Evolutionary conservation across 1,140 invertebrate species (phyloP), one percentile per base, ranked within the genome.

Genomic region (Drosophila sp.): DNA sequence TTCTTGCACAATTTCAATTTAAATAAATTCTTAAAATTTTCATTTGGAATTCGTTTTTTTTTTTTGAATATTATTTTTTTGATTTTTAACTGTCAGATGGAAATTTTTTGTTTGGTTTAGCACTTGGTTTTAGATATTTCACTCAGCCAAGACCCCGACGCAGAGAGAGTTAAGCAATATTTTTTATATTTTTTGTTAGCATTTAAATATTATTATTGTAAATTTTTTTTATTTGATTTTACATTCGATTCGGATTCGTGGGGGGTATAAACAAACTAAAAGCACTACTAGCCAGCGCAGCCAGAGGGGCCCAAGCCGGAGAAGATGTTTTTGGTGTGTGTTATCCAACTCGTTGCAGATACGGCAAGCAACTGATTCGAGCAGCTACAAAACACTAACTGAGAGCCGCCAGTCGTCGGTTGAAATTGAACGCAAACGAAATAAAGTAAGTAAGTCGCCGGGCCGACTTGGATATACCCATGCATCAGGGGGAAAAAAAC

Each of bases 321-420:
- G 3, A 50, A 50, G 44, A 27, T 10, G 40, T 11, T 41, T 11
- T 38, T 38, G 35, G 7, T 50, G 44, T 50, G 44, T 50, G 66
- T 66, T 79, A 83, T 83, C 83, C 84, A 83, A 79, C 79, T 76
- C 82, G 79, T 70, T 81, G 78, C 79, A 87, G 66, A 79, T 76
- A 76, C 76, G 70, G 77, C 72, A 78, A 78, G 68, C 79, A 85
- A 85, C 83, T 85, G 81, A 86, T 66, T 87, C 61, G 63, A 73
- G 65, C 44, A 54, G 44, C 27, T 63, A 32, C 75, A 64, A 55
- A 70, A 68, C 67, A 47, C 61, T 1, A 55, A 68, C 69, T 50
- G 76, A 76, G 61, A 64, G 57, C 23, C 41, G 29, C 44, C 23
- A 50, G 27, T 32, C 47, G 66, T 27, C 56, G 32, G 11, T 32